phyloP scores from a whole-genome alignment of 2,797 vertebrate species.

The Liparis tanakae region DNA sequence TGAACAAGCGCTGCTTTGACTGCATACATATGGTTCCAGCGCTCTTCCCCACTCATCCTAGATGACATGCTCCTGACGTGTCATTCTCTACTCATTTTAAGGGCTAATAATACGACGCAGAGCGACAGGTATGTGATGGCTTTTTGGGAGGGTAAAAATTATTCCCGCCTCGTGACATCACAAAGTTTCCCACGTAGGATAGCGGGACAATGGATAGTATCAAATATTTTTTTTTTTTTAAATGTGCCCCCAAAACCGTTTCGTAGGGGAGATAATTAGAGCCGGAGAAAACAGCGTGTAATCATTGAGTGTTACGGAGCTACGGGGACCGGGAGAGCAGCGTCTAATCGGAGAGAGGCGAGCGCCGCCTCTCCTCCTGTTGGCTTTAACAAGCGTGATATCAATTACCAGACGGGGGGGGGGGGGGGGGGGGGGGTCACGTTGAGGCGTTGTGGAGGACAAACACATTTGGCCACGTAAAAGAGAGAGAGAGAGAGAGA shows the following conservation, averaged over 20 bases:
- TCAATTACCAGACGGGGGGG: constrained; percentile 33
- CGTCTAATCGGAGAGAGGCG: constrained; percentile 27
- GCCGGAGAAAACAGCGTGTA: constrained; percentile 43
- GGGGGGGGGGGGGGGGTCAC: neutral
- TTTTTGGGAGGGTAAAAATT: constrained; percentile 32
- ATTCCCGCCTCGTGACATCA: constrained; percentile 12
- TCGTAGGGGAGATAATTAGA: constrained; percentile 37
- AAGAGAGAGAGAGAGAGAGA: neutral
- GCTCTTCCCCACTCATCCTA: neutral
- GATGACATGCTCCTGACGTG: constrained; percentile 18
- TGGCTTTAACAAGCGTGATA: constrained; percentile 25
- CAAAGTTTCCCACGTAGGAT: constrained; percentile 19
- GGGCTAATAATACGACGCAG: constrained; percentile 4
- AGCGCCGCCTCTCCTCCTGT: constrained; percentile 24
- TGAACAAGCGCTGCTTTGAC: constrained; percentile 61
- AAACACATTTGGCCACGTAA: neutral
- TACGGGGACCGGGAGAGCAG: constrained; percentile 29
- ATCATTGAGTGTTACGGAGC: constrained; percentile 42
- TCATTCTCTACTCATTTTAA: neutral
- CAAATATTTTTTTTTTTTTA: too few species aligned
- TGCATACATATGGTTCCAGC: constrained; percentile 52
- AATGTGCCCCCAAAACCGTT: neutral
- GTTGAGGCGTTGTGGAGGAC: constrained; percentile 1
- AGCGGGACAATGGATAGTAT: neutral
- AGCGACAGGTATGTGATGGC: constrained; percentile 1